Percentiles rank a stretch among this genome's conserved stretches.
Conservation (phyloP, 2,797 vertebrate genomes). For the Malacoctenus gilli region DNA sequence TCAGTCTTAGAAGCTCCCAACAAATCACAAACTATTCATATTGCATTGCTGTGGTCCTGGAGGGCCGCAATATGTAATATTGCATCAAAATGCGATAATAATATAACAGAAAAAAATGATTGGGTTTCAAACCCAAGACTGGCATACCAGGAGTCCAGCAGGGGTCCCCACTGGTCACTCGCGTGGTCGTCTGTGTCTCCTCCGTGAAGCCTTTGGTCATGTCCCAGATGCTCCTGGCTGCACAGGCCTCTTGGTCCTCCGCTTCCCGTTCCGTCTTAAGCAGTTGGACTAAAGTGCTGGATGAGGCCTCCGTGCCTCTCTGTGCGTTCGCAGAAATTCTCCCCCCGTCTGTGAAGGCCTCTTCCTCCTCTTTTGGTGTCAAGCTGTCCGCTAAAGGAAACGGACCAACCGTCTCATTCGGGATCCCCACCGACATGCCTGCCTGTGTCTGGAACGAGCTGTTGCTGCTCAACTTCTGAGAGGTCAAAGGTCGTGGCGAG, state of each 20-base stretch:
- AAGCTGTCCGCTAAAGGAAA: conserved; percentile 12
- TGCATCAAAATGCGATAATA: too few species aligned
- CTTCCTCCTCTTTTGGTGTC: conserved; percentile 67
- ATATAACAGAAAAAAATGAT: background rate
- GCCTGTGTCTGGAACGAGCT: conserved; percentile 83
- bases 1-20: too few species aligned
- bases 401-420: conserved; percentile 72
- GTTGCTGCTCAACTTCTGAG: conserved; percentile 85
- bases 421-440: conserved; percentile 86
- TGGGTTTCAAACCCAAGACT: background rate
- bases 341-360: conserved; percentile 66
- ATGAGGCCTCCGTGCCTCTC: conserved; percentile 75
- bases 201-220: conserved; percentile 84
- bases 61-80: too few species aligned
- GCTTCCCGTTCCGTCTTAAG: conserved; percentile 87
- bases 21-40: too few species aligned
- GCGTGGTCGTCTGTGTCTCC: too few species aligned
- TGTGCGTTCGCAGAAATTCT: conserved; percentile 73
- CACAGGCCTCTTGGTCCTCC: conserved; percentile 75
- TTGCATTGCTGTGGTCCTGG: too few species aligned
- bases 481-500: conserved; percentile 84
- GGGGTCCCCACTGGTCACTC: conserved; percentile 83
- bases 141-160: conserved; percentile 88
- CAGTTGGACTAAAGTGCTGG: conserved; percentile 89
- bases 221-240: conserved; percentile 85